These are phyloP conservation scores for Triplophysa siluroides DNA, from an alignment of 2,113 vertebrate species.

Conservation along the genomic window DNA sequence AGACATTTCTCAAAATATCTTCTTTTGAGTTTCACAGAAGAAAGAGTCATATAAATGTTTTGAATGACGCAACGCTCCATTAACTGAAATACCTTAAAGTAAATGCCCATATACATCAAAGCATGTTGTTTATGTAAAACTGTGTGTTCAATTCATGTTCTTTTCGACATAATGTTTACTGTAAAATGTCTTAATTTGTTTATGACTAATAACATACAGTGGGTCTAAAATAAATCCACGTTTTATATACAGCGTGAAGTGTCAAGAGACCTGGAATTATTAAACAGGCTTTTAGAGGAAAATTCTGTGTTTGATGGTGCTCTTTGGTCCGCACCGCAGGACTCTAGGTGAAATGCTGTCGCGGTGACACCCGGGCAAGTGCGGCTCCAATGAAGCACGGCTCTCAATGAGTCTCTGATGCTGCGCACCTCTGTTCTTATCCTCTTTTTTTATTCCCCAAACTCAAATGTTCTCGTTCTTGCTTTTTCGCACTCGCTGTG, in stretches of 20 bases:
- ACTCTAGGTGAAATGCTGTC: constrained; percentile 54
- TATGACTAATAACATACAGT: constrained; percentile 5
- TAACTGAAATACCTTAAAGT: not conserved
- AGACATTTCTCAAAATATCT: too few relatives aligned
- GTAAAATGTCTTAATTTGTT: not conserved
- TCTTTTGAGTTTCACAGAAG: too few relatives aligned
- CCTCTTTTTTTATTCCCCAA: constrained; percentile 19
- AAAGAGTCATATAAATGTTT: too few relatives aligned
- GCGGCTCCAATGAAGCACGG: constrained; percentile 27
- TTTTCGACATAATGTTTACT: not conserved
- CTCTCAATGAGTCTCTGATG: constrained; percentile 37
- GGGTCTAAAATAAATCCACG: constrained; percentile 4
- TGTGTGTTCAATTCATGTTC: not conserved
- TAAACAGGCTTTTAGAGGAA: constrained; percentile 16
- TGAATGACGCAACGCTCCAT: too few relatives aligned
- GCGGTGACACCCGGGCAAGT: constrained; percentile 32
- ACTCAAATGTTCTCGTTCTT: constrained; percentile 3
- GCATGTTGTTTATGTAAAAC: not conserved
- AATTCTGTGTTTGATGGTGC: constrained; percentile 22
- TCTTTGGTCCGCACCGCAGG: constrained; percentile 5
- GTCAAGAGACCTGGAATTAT: constrained; percentile 24
- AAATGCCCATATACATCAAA: not conserved
- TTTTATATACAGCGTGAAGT: not conserved
- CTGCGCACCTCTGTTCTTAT: constrained; percentile 38
- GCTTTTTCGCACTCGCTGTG: not conserved